Conservation (phyloP, 2,113 vertebrate species). For the Lichenostomus cassidix region DNA sequence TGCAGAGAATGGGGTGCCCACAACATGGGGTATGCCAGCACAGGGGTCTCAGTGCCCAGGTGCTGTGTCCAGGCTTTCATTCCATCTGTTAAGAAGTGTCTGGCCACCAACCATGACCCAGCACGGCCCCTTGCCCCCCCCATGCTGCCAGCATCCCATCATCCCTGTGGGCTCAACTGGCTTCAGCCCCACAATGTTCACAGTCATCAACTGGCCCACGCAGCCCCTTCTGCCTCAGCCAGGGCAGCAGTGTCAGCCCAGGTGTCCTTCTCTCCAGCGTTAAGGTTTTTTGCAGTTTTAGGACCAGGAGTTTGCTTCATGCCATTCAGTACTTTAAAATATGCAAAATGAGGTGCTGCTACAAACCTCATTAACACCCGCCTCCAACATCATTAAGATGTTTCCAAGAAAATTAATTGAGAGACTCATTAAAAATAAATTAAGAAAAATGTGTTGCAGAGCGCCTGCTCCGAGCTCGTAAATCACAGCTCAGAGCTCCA, state of each 20-base stretch:
- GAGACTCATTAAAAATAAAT: slow-evolving; percentile 99
- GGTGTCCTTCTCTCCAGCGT: background rate
- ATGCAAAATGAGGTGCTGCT: slow-evolving; percentile 76
- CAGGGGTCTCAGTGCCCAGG: fast-evolving
- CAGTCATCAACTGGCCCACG: background rate
- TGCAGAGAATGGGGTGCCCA: fast-evolving
- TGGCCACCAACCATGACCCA: fast-evolving
- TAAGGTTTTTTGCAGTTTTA: background rate
- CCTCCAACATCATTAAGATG: slow-evolving; percentile 95
- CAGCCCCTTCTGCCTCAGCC: background rate
- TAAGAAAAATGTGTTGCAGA: slow-evolving; percentile 98
- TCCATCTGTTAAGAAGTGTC: fast-evolving
- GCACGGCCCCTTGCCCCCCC: fast-evolving
- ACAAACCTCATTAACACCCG: slow-evolving; percentile 87
- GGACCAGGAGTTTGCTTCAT: slow-evolving; percentile 54
- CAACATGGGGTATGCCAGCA: fast-evolving
- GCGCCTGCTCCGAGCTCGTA: slow-evolving; percentile 90
- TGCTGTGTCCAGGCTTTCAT: background rate
- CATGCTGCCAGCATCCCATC: fast-evolving
- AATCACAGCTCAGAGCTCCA: slow-evolving; percentile 91
- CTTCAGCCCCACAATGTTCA: background rate
- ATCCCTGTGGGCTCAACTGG: fast-evolving
- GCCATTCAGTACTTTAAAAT: slow-evolving; percentile 72
- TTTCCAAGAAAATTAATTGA: slow-evolving; percentile 98
- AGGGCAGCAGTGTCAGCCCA: background rate